Evolutionary conservation across 2,888 invertebrate species (phyloP).

Genomic region (Diplazon laetatorius): DNA sequence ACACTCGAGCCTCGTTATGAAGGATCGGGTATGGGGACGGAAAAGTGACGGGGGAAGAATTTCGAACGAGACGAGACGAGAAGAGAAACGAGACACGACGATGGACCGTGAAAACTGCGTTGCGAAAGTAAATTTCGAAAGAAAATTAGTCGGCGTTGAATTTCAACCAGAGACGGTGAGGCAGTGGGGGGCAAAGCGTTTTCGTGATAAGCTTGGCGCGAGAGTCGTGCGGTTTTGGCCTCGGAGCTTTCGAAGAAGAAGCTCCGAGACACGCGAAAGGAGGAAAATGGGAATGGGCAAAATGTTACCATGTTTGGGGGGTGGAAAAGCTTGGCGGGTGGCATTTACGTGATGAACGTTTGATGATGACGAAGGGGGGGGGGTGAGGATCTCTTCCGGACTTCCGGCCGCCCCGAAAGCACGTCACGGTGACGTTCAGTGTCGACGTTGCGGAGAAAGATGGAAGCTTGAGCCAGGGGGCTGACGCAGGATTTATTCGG

Average conservation of each 20-base stretch:
- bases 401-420: conserved; percentile 35
- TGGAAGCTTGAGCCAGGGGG: conserved; percentile 4
- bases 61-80: background rate
- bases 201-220: conserved; percentile 21
- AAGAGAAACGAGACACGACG: background rate
- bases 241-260: conserved; percentile 37
- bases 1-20: conserved; percentile 4
- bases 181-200: conserved; percentile 47
- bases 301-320: conserved; percentile 28
- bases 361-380: background rate
- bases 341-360: background rate
- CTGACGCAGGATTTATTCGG: conserved; percentile 58
- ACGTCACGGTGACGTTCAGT: conserved; percentile 46
- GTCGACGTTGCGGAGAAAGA: conserved; percentile 8
- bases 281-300: background rate
- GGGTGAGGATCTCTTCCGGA: conserved; percentile 22
- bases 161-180: conserved; percentile 62
- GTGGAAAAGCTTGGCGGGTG: background rate
- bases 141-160: conserved; percentile 69
- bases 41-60: background rate
- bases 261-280: conserved; percentile 2
- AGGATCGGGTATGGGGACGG: background rate
- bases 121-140: conserved; percentile 47
- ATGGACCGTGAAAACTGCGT: conserved; percentile 1
- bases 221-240: conserved; percentile 16